phyloP scores from a whole-genome alignment of 2,113 vertebrate species.

The Empidonax traillii region DNA sequence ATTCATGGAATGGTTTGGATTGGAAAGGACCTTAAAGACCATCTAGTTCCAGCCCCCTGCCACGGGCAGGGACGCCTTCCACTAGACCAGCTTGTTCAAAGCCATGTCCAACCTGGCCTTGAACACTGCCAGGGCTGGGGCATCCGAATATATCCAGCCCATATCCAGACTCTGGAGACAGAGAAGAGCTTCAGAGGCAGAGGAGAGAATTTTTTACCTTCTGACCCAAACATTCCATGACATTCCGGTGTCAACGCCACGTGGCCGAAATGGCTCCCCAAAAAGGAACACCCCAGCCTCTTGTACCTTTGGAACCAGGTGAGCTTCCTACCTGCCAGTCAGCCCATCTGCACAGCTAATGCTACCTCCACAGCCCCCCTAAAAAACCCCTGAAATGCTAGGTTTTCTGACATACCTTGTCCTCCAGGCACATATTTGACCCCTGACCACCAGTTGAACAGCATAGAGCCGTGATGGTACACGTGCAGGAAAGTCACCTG shows the following conservation, averaged over 20 bases:
- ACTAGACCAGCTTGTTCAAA: neutral
- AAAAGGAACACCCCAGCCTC: neutral
- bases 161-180: neutral
- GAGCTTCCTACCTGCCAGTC: neutral
- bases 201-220: neutral
- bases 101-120: neutral
- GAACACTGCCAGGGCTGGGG: neutral
- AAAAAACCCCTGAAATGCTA: neutral
- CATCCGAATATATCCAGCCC: neutral
- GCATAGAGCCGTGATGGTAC: slow-evolving; percentile 83
- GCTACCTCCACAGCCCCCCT: neutral
- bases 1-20: neutral
- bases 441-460: slow-evolving; percentile 82
- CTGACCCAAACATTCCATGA: neutral
- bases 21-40: neutral
- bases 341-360: neutral
- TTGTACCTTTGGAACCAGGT: neutral
- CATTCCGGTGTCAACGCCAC: neutral
- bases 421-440: slow-evolving; percentile 82
- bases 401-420: slow-evolving; percentile 72
- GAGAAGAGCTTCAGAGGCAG: neutral
- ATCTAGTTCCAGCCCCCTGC: neutral
- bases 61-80: neutral
- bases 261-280: neutral
- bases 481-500: slow-evolving; percentile 84